Percentiles rank a stretch among this genome's conserved stretches.
Evolutionary conservation across 2,113 vertebrate genomes (phyloP).

Genomic region (Dasypus novemcinctus): DNA sequence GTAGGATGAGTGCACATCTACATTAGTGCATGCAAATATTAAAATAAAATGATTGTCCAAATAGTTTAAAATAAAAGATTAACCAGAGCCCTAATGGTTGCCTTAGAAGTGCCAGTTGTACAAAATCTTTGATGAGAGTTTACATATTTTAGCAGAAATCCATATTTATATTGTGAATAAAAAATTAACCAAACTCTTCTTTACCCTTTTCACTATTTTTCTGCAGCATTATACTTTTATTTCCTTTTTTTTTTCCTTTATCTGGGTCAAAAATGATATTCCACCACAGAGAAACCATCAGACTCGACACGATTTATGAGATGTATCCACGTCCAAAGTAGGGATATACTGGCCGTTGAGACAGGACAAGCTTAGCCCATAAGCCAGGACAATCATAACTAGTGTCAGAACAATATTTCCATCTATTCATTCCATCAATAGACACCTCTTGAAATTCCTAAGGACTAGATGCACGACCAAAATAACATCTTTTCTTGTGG

Average conservation of each 20-base stretch:
- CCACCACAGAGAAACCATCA: background rate
- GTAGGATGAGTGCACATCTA: background rate
- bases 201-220: conserved; percentile 12
- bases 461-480: background rate
- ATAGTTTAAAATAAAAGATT: conserved; percentile 36
- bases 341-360: background rate
- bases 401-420: background rate
- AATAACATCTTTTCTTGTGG: background rate
- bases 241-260: background rate
- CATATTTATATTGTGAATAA: background rate
- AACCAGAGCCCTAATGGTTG: background rate
- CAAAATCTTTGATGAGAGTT: background rate
- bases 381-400: background rate
- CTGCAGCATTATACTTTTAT: background rate
- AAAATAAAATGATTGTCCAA: conserved; percentile 3
- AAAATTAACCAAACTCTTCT: conserved; percentile 4
- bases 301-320: background rate
- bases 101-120: background rate
- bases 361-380: background rate
- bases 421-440: background rate
- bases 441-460: background rate
- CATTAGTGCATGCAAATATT: background rate
- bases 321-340: background rate
- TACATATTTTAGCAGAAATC: background rate
- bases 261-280: background rate